Evolutionary conservation across 2,888 invertebrate species (phyloP).

Genomic region (Amphipoea oculea): DNA sequence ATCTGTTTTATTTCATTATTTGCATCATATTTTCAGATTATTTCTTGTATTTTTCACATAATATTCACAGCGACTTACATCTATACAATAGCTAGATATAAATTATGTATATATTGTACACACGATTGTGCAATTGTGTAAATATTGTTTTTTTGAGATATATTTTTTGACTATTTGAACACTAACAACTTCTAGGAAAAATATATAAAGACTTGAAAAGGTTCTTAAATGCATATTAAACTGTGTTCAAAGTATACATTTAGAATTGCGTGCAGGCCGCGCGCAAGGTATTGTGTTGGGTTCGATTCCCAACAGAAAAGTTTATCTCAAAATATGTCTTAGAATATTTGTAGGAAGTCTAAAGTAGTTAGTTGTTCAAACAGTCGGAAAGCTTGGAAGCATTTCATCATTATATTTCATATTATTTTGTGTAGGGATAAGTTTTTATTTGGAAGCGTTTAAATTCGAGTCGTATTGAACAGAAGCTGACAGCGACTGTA

Average conservation of each 20-base stretch:
- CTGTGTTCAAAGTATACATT: background rate
- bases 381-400: conserved; percentile 36
- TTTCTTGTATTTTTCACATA: conserved; percentile 68
- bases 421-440: conserved; percentile 18
- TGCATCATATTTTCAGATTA: conserved; percentile 70
- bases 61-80: conserved; percentile 82
- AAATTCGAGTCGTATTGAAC: conserved; percentile 52
- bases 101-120: conserved; percentile 70
- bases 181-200: conserved; percentile 1
- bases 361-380: conserved; percentile 30
- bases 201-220: background rate
- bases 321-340: conserved; percentile 20
- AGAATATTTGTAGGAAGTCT: background rate
- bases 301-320: background rate
- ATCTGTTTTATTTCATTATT: conserved; percentile 75
- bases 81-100: conserved; percentile 65
- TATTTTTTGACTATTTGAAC: conserved; percentile 33
- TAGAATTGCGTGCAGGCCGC: too few relatives aligned
- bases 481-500: conserved; percentile 33
- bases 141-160: conserved; percentile 35
- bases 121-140: conserved; percentile 69
- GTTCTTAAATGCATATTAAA: conserved; percentile 24
- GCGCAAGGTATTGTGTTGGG: too few relatives aligned
- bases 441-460: conserved; percentile 35
- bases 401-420: conserved; percentile 27